Conservation (phyloP, 1,140 invertebrate genomes). For the Drosophila azteca region DNA sequence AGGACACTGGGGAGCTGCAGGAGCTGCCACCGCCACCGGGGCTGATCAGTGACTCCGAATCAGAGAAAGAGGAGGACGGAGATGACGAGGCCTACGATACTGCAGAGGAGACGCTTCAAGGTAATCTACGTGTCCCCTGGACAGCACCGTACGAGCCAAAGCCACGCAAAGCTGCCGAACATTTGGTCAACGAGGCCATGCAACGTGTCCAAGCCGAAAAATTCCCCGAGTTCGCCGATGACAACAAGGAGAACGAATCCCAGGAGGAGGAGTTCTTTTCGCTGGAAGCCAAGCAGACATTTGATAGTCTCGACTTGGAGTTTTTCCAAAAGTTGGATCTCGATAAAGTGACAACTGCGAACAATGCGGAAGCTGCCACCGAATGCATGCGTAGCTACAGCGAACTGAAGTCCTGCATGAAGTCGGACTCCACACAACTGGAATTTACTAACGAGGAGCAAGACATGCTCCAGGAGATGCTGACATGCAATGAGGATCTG, state of each 20-base stretch:
- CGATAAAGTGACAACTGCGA: conserved; percentile 33
- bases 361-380: conserved; percentile 49
- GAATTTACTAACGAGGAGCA: conserved; percentile 42
- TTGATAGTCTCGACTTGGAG: conserved; percentile 59
- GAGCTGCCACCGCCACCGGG: conserved; percentile 59
- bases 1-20: conserved; percentile 57
- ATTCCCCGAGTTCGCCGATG: neutral
- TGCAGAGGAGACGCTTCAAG: conserved; percentile 35
- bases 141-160: conserved; percentile 49
- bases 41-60: conserved; percentile 46
- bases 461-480: conserved; percentile 36
- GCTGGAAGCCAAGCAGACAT: conserved; percentile 41
- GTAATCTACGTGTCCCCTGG: conserved; percentile 28
- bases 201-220: neutral
- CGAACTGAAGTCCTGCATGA: conserved; percentile 56
- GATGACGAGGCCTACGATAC: conserved; percentile 59
- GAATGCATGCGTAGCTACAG: conserved; percentile 67
- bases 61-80: neutral
- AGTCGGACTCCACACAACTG: conserved; percentile 1
- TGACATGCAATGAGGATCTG: conserved; percentile 15
- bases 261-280: conserved; percentile 55
- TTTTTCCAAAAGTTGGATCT: conserved; percentile 70
- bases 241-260: conserved; percentile 12
- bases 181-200: conserved; percentile 36
- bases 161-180: conserved; percentile 42